A percentile compares a stretch with the other conserved stretches of the same genome.
Conservation (phyloP, 2,888 invertebrate species). For the Eurytoma californica region DNA sequence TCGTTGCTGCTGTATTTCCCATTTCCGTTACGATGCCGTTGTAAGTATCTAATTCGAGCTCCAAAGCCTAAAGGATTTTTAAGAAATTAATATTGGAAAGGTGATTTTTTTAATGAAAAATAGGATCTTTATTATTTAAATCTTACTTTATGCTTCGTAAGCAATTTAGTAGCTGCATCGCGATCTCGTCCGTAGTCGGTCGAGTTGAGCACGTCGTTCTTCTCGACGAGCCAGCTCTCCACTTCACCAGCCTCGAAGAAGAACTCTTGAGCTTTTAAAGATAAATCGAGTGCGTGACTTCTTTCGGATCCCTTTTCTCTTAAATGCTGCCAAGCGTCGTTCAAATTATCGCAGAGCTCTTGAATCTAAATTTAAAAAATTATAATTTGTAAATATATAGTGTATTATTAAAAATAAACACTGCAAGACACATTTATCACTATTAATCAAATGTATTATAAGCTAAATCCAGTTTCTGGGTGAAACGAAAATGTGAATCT, state of each 20-base stretch:
- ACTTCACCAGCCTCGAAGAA: constrained; percentile 93
- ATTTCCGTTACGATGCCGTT: constrained; percentile 94
- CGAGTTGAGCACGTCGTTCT: constrained; percentile 87
- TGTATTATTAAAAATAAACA: neutral
- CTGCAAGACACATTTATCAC: constrained; percentile 27
- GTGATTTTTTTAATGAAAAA: no score
- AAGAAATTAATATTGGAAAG: neutral
- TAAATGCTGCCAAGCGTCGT: constrained; percentile 85
- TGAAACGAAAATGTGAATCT: constrained; percentile 27
- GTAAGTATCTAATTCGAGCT: constrained; percentile 93
- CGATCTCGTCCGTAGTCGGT: constrained; percentile 93
- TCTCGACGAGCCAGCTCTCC: constrained; percentile 94
- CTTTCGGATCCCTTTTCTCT: constrained; percentile 83
- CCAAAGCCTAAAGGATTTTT: constrained; percentile 81
- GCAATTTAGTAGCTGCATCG: constrained; percentile 91
- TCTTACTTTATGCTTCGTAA: constrained; percentile 93
- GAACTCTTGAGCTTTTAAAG: constrained; percentile 93
- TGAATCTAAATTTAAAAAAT: constrained; percentile 78
- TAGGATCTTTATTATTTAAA: neutral
- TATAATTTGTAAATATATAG: neutral
- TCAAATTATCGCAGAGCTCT: constrained; percentile 83
- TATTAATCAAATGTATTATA: constrained; percentile 12
- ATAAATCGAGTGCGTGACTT: constrained; percentile 87
- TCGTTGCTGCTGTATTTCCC: constrained; percentile 88
- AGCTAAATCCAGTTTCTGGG: constrained; percentile 5